phyloP scores from a whole-genome alignment of 1,140 invertebrate genomes.

The Metopolophium dirhodum region DNA sequence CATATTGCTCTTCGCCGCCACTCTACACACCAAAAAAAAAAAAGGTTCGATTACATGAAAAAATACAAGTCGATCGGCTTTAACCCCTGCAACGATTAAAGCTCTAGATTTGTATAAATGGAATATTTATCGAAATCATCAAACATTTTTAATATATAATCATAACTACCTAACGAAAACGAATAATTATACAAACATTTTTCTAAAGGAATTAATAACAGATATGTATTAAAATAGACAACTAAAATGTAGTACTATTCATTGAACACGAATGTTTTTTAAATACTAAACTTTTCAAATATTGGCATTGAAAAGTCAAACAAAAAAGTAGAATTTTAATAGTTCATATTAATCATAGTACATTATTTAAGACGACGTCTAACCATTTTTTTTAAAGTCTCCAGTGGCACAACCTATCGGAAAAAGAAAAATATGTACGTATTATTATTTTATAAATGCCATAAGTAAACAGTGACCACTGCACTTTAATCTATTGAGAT shows the following conservation, averaged over 20 bases:
- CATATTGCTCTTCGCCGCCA: background rate
- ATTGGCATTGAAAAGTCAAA: background rate
- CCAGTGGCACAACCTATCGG: background rate
- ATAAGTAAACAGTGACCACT: background rate
- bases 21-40: background rate
- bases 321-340: background rate
- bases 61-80: background rate
- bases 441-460: conserved; percentile 36
- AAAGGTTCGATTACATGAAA: background rate
- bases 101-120: background rate
- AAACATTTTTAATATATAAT: background rate
- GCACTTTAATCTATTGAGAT: conserved; percentile 52
- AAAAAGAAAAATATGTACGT: background rate
- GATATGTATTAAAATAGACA: too few species aligned
- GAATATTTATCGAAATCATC: too few species aligned
- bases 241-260: too few species aligned
- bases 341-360: too few species aligned
- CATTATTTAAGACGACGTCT: background rate
- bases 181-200: background rate
- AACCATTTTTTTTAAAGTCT: background rate
- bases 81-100: background rate
- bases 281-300: background rate
- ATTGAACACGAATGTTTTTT: background rate
- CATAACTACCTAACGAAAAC: background rate
- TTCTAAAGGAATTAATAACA: background rate